phyloP scores from a whole-genome alignment of 2,113 vertebrate genomes.

The Morone saxatilis region DNA sequence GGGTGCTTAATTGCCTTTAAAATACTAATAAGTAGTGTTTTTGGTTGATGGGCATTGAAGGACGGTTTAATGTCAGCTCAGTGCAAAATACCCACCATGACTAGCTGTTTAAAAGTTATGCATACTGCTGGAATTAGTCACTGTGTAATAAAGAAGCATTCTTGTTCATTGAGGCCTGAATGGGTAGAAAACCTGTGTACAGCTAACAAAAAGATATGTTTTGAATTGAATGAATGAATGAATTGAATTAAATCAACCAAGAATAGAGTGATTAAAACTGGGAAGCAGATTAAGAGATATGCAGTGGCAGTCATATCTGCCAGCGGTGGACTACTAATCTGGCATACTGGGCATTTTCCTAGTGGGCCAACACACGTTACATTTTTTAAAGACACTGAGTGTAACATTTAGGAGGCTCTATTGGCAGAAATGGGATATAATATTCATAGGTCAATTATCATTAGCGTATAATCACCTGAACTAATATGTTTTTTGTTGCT shows the following conservation, averaged over 20 bases:
- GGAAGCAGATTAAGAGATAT: neutral
- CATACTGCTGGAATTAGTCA: slow-evolving; percentile 14
- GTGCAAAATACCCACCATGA: slow-evolving; percentile 18
- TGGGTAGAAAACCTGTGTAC: neutral
- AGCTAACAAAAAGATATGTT: neutral
- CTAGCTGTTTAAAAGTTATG: slow-evolving; percentile 11
- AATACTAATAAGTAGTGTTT: slow-evolving; percentile 42
- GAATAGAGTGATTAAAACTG: slow-evolving; percentile 1
- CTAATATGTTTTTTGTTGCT: too few relatives aligned
- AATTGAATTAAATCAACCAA: neutral
- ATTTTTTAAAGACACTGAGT: too few relatives aligned
- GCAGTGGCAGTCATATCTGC: neutral
- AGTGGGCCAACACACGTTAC: too few relatives aligned
- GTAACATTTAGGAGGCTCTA: too few relatives aligned
- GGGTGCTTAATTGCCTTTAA: slow-evolving; percentile 62
- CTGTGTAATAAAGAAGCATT: slow-evolving; percentile 5
- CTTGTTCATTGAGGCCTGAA: slow-evolving; percentile 10
- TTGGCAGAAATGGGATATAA: too few relatives aligned
- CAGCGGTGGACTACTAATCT: too few relatives aligned
- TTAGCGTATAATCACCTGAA: too few relatives aligned
- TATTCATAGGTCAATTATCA: too few relatives aligned
- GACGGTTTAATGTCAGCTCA: slow-evolving; percentile 43
- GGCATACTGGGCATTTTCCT: too few relatives aligned
- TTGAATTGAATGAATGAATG: too few relatives aligned
- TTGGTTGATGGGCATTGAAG: slow-evolving; percentile 49